Conservation (phyloP, 2,888 invertebrate genomes). For the Lasioglossum zephyrum region DNA sequence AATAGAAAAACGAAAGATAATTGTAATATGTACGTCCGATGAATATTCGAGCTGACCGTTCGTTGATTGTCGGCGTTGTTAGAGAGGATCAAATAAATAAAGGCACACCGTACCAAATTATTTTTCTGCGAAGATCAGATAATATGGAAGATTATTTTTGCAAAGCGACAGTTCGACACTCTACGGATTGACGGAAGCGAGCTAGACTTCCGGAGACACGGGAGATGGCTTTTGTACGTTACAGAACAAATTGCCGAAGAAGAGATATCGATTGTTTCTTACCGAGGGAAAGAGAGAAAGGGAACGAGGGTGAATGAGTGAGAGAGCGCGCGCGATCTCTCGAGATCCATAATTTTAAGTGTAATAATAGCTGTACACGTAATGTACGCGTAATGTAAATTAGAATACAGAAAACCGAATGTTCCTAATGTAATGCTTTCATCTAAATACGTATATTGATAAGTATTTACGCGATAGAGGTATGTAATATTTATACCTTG, state of each 20-base stretch:
- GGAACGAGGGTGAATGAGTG: not conserved
- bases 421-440: constrained; percentile 77
- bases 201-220: constrained; percentile 8
- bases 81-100: not conserved
- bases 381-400: constrained; percentile 61
- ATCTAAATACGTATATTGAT: constrained; percentile 69
- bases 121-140: constrained; percentile 39
- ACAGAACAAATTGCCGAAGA: constrained; percentile 36
- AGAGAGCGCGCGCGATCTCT: not conserved
- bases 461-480: constrained; percentile 67
- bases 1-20: constrained; percentile 39
- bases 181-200: constrained; percentile 1
- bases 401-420: constrained; percentile 71
- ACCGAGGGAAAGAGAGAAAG: constrained; percentile 5
- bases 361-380: constrained; percentile 54
- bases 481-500: constrained; percentile 66
- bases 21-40: constrained; percentile 7
- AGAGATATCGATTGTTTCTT: constrained; percentile 52
- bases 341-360: constrained; percentile 59
- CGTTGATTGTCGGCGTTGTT: constrained; percentile 1
- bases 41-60: constrained; percentile 18
- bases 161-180: constrained; percentile 18
- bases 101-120: constrained; percentile 33
- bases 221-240: constrained; percentile 60
- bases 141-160: constrained; percentile 53